These are phyloP conservation scores for Fistularia tabacaria DNA, from an alignment of 2,797 vertebrate genomes.

Conservation along the genomic window DNA sequence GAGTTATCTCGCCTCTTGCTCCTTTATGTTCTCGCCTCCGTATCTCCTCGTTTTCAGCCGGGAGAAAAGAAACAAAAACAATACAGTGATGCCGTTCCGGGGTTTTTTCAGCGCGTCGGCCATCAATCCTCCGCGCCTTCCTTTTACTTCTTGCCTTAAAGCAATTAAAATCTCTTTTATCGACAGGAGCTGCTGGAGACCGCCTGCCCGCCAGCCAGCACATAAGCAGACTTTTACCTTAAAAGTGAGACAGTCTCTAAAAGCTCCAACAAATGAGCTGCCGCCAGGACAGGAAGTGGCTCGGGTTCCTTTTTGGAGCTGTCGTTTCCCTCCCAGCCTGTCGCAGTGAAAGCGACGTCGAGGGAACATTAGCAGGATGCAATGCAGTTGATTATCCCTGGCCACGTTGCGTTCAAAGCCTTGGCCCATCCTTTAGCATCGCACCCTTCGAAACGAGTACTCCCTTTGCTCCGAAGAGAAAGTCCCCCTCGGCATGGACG, in stretches of 20 bases:
- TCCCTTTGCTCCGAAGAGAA: no score
- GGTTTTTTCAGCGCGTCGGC: constrained; percentile 27
- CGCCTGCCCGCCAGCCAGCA: constrained; percentile 36
- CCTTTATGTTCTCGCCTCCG: background rate
- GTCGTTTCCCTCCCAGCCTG: no score
- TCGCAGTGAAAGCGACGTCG: no score
- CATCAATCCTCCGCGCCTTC: constrained; percentile 1
- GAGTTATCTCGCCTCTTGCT: constrained; percentile 18
- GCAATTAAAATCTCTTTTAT: constrained; percentile 49
- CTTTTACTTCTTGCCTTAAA: constrained; percentile 61
- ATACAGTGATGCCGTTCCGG: constrained; percentile 13
- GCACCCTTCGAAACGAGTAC: no score
- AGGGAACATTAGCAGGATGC: no score
- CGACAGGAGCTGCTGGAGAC: constrained; percentile 23
- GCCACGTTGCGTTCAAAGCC: no score
- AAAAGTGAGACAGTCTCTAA: constrained; percentile 17
- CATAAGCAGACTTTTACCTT: constrained; percentile 35
- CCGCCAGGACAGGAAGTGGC: constrained; percentile 10
- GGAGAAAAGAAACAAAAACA: constrained; percentile 41
- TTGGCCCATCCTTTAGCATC: no score
- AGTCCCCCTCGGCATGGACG: no score
- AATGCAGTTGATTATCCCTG: no score
- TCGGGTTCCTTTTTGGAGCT: background rate
- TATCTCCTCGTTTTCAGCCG: constrained; percentile 36
- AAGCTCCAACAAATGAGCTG: constrained; percentile 12